phyloP scores from a whole-genome alignment of 2,888 invertebrate genomes.

The Lissonota sp. region DNA sequence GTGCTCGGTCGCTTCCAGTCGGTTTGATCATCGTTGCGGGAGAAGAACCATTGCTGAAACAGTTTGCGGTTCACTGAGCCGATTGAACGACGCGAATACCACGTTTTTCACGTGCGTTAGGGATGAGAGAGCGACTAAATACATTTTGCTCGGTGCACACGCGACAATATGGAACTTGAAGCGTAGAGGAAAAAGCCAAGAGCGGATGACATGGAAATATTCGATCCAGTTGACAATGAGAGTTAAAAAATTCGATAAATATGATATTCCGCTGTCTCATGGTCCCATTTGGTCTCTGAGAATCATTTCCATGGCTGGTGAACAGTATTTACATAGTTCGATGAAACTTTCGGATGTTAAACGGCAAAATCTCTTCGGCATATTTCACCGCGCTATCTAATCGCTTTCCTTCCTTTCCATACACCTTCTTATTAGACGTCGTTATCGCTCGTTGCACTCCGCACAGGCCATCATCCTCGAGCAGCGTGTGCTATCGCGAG shows the following conservation, averaged over 20 bases:
- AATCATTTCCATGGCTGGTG: no score
- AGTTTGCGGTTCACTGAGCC: slow-evolving; percentile 8
- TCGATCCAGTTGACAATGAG: neutral
- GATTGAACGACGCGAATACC: slow-evolving; percentile 2
- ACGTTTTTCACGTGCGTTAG: neutral
- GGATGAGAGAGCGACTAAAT: neutral
- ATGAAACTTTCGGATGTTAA: no score
- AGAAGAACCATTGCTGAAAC: slow-evolving; percentile 3
- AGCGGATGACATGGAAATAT: neutral
- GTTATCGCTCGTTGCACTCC: slow-evolving; percentile 67
- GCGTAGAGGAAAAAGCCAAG: neutral
- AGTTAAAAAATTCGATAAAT: no score
- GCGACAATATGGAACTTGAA: neutral
- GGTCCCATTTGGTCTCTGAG: no score
- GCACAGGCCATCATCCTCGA: slow-evolving; percentile 43
- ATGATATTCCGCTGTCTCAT: no score
- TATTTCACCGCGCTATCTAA: neutral
- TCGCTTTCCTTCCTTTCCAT: slow-evolving; percentile 3
- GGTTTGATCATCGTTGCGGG: slow-evolving; percentile 15
- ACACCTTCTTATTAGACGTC: slow-evolving; percentile 13
- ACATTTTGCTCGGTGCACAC: neutral
- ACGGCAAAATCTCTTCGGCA: neutral
- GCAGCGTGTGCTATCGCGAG: slow-evolving; percentile 52
- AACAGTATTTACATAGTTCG: no score
- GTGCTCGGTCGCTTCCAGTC: slow-evolving; percentile 6